Evolutionary conservation across 2,888 invertebrate genomes (phyloP).

Genomic region (Nymphalis urticae): DNA sequence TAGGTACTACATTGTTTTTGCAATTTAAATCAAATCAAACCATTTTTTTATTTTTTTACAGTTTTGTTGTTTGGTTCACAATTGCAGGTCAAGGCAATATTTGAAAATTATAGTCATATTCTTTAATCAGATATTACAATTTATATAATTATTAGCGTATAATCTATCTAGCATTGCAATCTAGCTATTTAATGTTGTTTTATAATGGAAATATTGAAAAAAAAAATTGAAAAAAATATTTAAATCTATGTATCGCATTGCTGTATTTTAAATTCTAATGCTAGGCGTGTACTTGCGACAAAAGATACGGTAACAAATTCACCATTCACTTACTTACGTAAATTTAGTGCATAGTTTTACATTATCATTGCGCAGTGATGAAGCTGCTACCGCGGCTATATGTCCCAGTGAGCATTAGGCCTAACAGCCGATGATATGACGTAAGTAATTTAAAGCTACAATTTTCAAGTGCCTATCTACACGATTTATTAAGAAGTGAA

Average conservation of each 20-base stretch:
- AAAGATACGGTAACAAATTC: not conserved
- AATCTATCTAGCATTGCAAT: not conserved
- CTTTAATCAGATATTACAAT: no score
- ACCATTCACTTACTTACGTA: not conserved
- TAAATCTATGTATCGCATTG: conserved; percentile 59
- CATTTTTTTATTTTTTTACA: no score
- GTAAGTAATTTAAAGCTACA: conserved; percentile 62
- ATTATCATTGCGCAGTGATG: not conserved
- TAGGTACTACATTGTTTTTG: not conserved
- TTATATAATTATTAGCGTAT: no score
- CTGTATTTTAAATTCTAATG: conserved; percentile 30
- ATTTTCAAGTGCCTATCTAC: conserved; percentile 69
- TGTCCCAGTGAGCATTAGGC: conserved; percentile 7
- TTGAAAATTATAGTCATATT: no score
- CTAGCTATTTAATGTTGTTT: not conserved
- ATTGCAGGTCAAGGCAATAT: no score
- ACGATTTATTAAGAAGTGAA: conserved; percentile 39
- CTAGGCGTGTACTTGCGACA: conserved; percentile 11
- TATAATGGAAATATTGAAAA: not conserved
- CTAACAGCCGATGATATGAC: conserved; percentile 58
- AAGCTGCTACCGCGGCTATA: not conserved
- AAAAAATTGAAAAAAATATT: conserved; percentile 27
- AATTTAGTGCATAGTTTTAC: not conserved
- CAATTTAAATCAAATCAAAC: no score
- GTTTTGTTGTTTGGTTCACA: no score